Evolutionary conservation across 1,140 invertebrate genomes (phyloP).

Genomic region (Drosophila pseudoobscura): DNA sequence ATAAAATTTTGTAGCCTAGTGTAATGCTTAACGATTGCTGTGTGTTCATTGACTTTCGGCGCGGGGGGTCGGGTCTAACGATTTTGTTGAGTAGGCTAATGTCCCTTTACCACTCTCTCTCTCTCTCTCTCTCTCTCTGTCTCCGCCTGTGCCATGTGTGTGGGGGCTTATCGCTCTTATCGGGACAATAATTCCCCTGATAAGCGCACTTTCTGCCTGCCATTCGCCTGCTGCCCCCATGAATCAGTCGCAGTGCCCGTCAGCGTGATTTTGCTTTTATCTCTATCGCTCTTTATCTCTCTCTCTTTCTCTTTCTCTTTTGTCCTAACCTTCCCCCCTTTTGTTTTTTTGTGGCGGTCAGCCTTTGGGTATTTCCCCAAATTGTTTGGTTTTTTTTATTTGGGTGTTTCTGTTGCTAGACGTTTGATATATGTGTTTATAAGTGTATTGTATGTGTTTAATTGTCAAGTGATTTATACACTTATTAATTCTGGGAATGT

Average conservation of each 20-base stretch:
- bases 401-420: too few species aligned
- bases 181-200: slow-evolving; percentile 62
- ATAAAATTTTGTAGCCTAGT: slow-evolving; percentile 78
- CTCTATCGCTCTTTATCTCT: background rate
- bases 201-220: slow-evolving; percentile 42
- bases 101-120: slow-evolving; percentile 2
- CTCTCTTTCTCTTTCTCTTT: background rate
- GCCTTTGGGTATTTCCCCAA: too few species aligned
- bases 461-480: too few species aligned
- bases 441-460: too few species aligned
- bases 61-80: slow-evolving; percentile 32
- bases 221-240: slow-evolving; percentile 31
- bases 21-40: slow-evolving; percentile 64
- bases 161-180: slow-evolving; percentile 58
- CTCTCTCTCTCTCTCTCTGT: background rate
- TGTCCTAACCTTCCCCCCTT: too few species aligned
- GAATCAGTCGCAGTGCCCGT: slow-evolving; percentile 42
- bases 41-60: slow-evolving; percentile 69
- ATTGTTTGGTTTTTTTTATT: too few species aligned
- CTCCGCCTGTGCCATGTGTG: slow-evolving; percentile 15
- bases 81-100: slow-evolving; percentile 77
- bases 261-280: slow-evolving; percentile 42
- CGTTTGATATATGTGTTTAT: too few species aligned
- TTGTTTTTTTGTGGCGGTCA: too few species aligned
- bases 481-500: too few species aligned